Evolutionary conservation across 2,888 invertebrate genomes (phyloP).

Genomic region (Monoplex corrugatus): DNA sequence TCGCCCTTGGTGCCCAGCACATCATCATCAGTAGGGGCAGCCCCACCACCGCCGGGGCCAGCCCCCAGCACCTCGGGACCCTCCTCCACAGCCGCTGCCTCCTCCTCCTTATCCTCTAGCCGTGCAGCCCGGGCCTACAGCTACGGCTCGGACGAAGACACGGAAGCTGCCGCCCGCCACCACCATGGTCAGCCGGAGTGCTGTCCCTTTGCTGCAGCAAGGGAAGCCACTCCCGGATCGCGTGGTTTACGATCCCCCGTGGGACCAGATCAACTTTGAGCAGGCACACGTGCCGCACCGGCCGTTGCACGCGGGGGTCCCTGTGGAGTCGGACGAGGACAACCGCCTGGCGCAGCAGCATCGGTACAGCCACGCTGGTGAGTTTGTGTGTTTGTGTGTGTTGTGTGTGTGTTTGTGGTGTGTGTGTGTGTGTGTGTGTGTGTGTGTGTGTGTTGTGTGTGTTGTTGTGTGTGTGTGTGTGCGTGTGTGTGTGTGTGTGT

Average conservation of each 20-base stretch:
- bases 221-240: slow-evolving; percentile 54
- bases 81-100: background rate
- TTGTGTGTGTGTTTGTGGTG: background rate
- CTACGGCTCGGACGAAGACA: slow-evolving; percentile 57
- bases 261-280: slow-evolving; percentile 59
- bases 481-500: background rate
- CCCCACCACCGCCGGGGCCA: slow-evolving; percentile 14
- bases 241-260: slow-evolving; percentile 57
- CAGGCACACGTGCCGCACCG: slow-evolving; percentile 47
- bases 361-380: slow-evolving; percentile 61
- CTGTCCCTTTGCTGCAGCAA: slow-evolving; percentile 51
- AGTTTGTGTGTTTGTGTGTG: background rate
- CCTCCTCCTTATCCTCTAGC: background rate
- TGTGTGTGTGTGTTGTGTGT: background rate
- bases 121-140: slow-evolving; percentile 51
- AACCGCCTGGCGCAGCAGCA: slow-evolving; percentile 57
- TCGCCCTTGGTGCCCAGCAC: slow-evolving; percentile 60
- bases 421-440: background rate
- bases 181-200: slow-evolving; percentile 42
- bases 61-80: background rate
- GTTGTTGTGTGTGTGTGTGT: background rate
- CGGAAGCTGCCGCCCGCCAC: slow-evolving; percentile 44
- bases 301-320: slow-evolving; percentile 28
- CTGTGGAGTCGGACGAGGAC: slow-evolving; percentile 61
- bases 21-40: background rate